Evolutionary conservation across 1,140 invertebrate species (phyloP).

Genomic region (Leptinotarsa undecemlineata): DNA sequence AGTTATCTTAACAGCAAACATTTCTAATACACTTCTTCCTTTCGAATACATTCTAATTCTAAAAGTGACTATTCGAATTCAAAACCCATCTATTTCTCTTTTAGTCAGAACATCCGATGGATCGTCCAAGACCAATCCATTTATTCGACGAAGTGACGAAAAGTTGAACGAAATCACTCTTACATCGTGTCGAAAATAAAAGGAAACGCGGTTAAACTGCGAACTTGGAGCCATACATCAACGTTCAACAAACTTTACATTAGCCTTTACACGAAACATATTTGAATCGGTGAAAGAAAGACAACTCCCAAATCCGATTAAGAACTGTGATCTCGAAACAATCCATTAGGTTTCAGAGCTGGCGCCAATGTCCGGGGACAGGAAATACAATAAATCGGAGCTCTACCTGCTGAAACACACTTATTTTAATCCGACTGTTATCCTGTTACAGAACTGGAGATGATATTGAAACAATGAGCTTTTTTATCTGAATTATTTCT

Average conservation of each 20-base stretch:
- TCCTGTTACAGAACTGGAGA: neutral
- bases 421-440: neutral
- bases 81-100: neutral
- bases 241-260: constrained; percentile 8
- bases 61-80: neutral
- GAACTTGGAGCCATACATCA: neutral
- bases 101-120: neutral
- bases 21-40: too few species aligned
- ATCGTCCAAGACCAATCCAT: neutral
- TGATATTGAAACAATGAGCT: too few species aligned
- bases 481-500: too few species aligned
- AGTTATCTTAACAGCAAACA: too few species aligned
- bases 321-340: constrained; percentile 5
- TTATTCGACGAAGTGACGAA: neutral
- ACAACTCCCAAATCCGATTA: constrained; percentile 5
- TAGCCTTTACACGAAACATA: neutral
- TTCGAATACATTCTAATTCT: too few species aligned
- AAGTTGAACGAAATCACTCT: neutral
- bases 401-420: constrained; percentile 11
- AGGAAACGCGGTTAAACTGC: constrained; percentile 2
- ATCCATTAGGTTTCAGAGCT: constrained; percentile 8
- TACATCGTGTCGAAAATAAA: neutral
- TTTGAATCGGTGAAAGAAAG: neutral
- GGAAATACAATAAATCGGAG: neutral
- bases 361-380: neutral